These are phyloP conservation scores for Emys orbicularis DNA, from an alignment of 2,797 vertebrate genomes.

Conservation along the genomic window DNA sequence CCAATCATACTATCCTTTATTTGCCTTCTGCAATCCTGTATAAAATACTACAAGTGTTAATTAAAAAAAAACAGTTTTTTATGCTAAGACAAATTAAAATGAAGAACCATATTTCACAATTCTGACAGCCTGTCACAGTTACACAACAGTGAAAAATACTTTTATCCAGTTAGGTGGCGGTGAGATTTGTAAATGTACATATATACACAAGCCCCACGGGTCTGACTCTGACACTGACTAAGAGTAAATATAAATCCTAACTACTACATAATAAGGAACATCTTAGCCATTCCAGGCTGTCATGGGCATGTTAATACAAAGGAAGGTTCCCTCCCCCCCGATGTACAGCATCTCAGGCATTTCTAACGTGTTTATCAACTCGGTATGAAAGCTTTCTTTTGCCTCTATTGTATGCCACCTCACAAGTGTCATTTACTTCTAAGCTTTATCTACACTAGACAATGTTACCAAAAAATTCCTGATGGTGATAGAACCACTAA, in stretches of 20 bases:
- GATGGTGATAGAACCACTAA: neutral
- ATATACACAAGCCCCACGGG: neutral
- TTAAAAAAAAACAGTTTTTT: neutral
- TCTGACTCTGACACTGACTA: neutral
- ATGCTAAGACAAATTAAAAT: neutral
- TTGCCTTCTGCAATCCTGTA: neutral
- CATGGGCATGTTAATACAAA: neutral
- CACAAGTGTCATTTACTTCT: neutral
- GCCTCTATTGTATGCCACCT: neutral
- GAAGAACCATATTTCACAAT: neutral
- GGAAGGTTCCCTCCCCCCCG: neutral
- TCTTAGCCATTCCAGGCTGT: neutral
- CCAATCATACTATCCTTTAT: neutral
- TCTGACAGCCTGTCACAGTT: neutral
- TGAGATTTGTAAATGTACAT: neutral
- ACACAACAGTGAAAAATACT: neutral
- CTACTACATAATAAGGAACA: neutral
- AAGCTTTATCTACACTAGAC: neutral
- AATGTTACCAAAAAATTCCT: neutral
- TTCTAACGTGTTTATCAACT: neutral
- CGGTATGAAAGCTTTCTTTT: neutral
- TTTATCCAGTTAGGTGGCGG: neutral
- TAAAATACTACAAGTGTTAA: neutral
- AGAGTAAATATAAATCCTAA: neutral
- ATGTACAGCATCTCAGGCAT: neutral